Evolutionary conservation across 2,113 vertebrate species (phyloP).

Genomic region (Chaetops frenatus): DNA sequence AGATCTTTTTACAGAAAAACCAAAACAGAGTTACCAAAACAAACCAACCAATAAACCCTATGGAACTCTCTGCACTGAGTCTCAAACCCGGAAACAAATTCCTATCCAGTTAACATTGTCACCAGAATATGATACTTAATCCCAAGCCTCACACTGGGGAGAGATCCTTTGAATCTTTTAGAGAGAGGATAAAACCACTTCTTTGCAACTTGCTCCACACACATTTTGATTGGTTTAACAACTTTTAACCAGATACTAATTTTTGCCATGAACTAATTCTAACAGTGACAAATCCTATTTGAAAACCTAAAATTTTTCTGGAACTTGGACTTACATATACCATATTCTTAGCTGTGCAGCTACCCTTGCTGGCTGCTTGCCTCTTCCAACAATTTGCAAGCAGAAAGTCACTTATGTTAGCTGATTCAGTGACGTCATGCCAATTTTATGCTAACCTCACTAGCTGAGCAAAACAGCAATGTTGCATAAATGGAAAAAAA

Average conservation of each 20-base stretch:
- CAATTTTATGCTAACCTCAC: neutral
- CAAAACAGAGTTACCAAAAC: neutral
- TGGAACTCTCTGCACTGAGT: neutral
- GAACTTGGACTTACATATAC: neutral
- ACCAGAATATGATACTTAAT: neutral
- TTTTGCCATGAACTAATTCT: neutral
- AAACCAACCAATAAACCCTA: neutral
- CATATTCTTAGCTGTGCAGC: neutral
- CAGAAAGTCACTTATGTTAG: neutral
- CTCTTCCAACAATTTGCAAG: neutral
- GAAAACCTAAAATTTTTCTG: neutral
- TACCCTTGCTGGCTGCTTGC: neutral
- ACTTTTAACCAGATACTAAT: neutral
- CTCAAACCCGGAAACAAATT: neutral
- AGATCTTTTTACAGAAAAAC: neutral
- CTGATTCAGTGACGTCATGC: neutral
- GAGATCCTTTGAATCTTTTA: neutral
- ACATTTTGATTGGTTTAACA: neutral
- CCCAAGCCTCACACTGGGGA: accelerated
- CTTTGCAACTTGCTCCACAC: neutral
- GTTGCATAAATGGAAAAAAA: neutral
- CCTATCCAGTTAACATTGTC: neutral
- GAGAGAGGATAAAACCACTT: neutral
- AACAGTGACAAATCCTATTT: neutral
- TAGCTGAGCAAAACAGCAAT: neutral